phyloP scores from a whole-genome alignment of 92 coral and sea anemone genomes.

The Paramuricea clavata region DNA sequence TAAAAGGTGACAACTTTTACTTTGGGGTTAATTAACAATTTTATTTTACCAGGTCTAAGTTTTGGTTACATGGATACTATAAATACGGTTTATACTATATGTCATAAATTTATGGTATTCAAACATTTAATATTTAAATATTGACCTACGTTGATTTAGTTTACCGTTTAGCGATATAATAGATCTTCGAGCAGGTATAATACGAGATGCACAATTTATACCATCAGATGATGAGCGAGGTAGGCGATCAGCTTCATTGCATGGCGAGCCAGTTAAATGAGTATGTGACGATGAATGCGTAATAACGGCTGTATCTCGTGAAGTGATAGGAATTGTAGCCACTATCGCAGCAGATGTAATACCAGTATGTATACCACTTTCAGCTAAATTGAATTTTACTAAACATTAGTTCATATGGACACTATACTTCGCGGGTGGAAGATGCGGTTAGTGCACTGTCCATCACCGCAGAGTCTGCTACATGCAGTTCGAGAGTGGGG shows the following conservation, averaged over 20 bases:
- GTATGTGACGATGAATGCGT: slow-evolving; percentile 62
- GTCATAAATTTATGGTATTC: neutral
- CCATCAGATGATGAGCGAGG: slow-evolving; percentile 48
- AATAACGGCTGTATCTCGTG: slow-evolving; percentile 71
- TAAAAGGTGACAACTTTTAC: too few species aligned
- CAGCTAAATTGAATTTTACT: slow-evolving; percentile 50
- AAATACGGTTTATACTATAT: neutral
- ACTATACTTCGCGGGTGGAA: too few species aligned
- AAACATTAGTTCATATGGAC: neutral
- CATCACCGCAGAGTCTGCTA: too few species aligned
- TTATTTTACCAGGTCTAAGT: neutral
- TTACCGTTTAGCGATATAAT: slow-evolving; percentile 53
- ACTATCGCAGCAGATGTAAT: slow-evolving; percentile 99
- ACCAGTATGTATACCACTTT: slow-evolving; percentile 95
- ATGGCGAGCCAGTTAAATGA: slow-evolving; percentile 35
- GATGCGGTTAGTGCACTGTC: too few species aligned
- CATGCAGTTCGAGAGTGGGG: too few species aligned
- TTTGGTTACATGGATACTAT: neutral
- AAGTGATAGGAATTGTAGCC: slow-evolving; percentile 95
- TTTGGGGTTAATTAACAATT: too few species aligned
- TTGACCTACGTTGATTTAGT: slow-evolving; percentile 14
- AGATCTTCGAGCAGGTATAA: slow-evolving; percentile 41
- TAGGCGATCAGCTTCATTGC: slow-evolving; percentile 30
- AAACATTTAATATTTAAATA: neutral
- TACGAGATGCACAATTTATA: slow-evolving; percentile 46